Conservation (phyloP, 2,888 invertebrate species). For the Amaurobius ferox region DNA sequence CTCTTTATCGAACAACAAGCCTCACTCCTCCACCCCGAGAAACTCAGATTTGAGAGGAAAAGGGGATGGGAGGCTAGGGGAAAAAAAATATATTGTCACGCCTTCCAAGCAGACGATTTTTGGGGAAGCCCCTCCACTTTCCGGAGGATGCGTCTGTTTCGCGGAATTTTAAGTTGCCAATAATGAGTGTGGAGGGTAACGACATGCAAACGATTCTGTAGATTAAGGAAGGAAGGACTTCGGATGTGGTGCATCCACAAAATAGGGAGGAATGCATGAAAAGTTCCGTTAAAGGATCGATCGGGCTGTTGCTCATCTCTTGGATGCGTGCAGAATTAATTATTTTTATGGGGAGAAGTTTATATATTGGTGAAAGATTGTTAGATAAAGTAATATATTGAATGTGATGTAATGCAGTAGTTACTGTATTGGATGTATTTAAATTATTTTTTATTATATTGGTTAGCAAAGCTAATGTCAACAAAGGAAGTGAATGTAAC, state of each 20-base stretch:
- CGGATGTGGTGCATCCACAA: neutral
- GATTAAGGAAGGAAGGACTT: neutral
- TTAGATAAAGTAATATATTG: no score
- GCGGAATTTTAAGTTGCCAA: constrained; percentile 24
- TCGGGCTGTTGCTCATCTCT: neutral
- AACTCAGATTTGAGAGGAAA: neutral
- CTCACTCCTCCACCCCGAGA: no score
- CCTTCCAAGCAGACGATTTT: constrained; percentile 12
- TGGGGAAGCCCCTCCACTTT: neutral
- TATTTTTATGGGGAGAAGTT: neutral
- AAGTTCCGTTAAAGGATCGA: neutral
- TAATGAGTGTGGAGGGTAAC: neutral
- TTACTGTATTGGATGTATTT: no score
- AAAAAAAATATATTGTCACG: constrained; percentile 21
- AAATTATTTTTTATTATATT: no score
- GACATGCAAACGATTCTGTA: constrained; percentile 13
- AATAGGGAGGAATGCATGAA: neutral
- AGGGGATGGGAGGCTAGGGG: neutral
- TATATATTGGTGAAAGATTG: no score
- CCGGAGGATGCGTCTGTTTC: constrained; percentile 27
- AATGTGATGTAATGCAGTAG: no score
- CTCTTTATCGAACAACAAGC: constrained; percentile 3
- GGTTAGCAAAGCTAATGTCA: no score
- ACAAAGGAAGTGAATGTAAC: no score
- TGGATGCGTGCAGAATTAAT: neutral